Evolutionary conservation across 2,113 vertebrate species (phyloP), one percentile per base, ranked within the genome.

Genomic region (human): DNA sequence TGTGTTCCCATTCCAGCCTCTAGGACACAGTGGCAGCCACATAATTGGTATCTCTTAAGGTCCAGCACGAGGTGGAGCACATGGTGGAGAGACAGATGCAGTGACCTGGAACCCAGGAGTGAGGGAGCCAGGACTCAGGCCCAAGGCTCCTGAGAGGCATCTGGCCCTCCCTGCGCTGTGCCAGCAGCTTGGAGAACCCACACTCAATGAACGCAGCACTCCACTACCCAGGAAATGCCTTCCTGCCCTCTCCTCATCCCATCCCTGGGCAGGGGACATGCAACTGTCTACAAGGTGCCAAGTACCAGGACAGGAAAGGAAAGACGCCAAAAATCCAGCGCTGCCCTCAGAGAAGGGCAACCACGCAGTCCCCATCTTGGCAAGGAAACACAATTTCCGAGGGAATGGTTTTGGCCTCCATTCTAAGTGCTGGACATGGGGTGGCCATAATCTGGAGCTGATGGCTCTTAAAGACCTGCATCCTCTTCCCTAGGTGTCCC

Each of bases 21-120:
- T 2, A 35, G 57, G 40, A 66, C 50, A 17, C 35, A 14, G 38
- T 0, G 12, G 6, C 1, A 1, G 3, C n/a, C 6, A 22, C 55
- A 25, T 10, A 12, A 6, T n/a, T 0, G 16, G 50, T 13, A 38
- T 12, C 27, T 10, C 43, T 72, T 3, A 6, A 70, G 79, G 43
- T 6, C 84, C 50, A 17, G 32, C 82, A 48, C 0, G 2, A 10
- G 1, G 6, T 12, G 4, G 35, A 64, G 13, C 22, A 23, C 23
- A 18, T 9, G 52, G 32, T 48, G 8, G 70, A 32, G n/a, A 50
- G 40, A 2, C 5, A 1, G 17, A 9, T 5, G 35, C 45, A 17
- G n/a, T 32, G 22, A 76, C 55, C 73, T 35, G 32, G 35, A 80
- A 40, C 16, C 27, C 1, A 23, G 48, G 9, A 23, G 8, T 90